Evolutionary conservation across 1,140 invertebrate genomes (phyloP), one percentile per base, ranked within the genome.

Genomic region (Ectropis grisescens): DNA sequence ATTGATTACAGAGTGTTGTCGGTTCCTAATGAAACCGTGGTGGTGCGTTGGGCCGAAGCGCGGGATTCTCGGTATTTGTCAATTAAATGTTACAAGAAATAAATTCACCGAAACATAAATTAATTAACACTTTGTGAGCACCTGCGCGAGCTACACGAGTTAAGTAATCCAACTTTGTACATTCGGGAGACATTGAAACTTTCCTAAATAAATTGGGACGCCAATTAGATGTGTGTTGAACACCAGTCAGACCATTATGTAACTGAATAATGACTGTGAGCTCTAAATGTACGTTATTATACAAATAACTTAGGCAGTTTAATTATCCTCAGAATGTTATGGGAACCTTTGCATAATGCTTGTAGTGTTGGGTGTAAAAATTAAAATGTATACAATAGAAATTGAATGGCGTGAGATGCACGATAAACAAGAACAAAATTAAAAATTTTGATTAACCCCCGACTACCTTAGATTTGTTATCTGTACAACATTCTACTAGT

Each of bases 111-210:
- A 33, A 51, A 45, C 39, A 43, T 56, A 55, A 44, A 69, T 69
- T 60, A 61, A 65, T 67, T 62, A 65, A 64, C 51, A 55, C 46
- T 60, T 42, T 42, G 41, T 34, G 38, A 57, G 51, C 65, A 65
- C 56, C 56, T 67, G 62, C 36, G 41, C 39, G 48, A 41, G 49
- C 38, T 36, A 41, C 37, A 39, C 24, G 35, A 43, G 39, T 53
- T 37, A 54, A 47, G 47, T 60, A 48, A 60, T 49, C 35, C 47
- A 56, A 57, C 35, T 62, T 58, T 40, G 37, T 26, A 39, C 46
- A 37, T 44, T 42, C 22, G 29, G 32, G 34, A 31, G 36, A 41
- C 29, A 47, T 24, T 32, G 32, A 38, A 58, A 53, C 44, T 51
- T 51, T 41, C 13, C 33, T 41, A 37, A 44, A 53, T 51, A 50